A percentile compares a stretch with the other conserved stretches of the same genome.
phyloP scores from a whole-genome alignment of 2,888 invertebrate genomes.

The Oasisia sp. region DNA sequence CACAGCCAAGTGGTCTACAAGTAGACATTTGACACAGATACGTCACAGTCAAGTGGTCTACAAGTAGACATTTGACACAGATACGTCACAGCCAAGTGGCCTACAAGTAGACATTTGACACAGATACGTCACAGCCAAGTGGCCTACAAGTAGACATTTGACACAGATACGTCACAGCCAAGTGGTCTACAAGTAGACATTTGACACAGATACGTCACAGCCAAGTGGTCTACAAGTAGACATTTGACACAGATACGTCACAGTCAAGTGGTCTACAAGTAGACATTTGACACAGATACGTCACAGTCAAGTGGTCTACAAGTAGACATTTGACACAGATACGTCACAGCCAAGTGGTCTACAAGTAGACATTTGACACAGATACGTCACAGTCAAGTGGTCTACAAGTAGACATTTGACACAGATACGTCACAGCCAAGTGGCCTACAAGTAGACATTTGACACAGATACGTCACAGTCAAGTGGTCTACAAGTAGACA shows the following conservation, averaged over 20 bases:
- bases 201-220: slow-evolving; percentile 72
- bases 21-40: background rate
- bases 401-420: slow-evolving; percentile 48
- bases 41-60: slow-evolving; percentile 47
- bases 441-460: slow-evolving; percentile 48
- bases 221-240: slow-evolving; percentile 69
- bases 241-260: slow-evolving; percentile 70
- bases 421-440: slow-evolving; percentile 8
- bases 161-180: background rate
- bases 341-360: slow-evolving; percentile 78
- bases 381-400: background rate
- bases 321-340: slow-evolving; percentile 50
- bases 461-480: slow-evolving; percentile 77
- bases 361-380: slow-evolving; percentile 20
- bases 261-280: slow-evolving; percentile 71
- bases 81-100: background rate
- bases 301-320: slow-evolving; percentile 75
- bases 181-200: slow-evolving; percentile 18
- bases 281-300: slow-evolving; percentile 64
- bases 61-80: background rate
- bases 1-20: slow-evolving; percentile 74
- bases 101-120: slow-evolving; percentile 48
- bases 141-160: slow-evolving; percentile 48
- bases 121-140: background rate
- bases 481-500: slow-evolving; percentile 65